A percentile compares a stretch with the other conserved stretches of the same genome.
phyloP scores from a whole-genome alignment of 1,140 invertebrate species.

The Oppia nitens region DNA sequence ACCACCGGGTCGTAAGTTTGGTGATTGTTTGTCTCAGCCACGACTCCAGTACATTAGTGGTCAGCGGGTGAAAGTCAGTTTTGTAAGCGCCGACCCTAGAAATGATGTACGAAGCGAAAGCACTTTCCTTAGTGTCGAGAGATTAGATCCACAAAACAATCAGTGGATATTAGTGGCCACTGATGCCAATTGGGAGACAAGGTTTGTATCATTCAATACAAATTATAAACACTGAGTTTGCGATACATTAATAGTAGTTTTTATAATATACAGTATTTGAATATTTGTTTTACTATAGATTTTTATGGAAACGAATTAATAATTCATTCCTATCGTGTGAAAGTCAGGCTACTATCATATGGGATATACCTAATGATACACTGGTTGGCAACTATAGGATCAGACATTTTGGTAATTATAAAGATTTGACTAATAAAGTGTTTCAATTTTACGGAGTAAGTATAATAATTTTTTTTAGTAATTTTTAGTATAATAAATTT shows the following conservation, averaged over 20 bases:
- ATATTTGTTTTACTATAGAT: conserved; percentile 22
- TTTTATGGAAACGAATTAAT: conserved; percentile 50
- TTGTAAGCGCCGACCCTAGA: conserved; percentile 54
- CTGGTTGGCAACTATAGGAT: conserved; percentile 55
- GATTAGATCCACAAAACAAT: conserved; percentile 25
- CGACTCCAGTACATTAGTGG: neutral
- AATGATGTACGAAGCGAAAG: conserved; percentile 58
- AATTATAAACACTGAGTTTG: neutral
- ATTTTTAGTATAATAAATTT: no score
- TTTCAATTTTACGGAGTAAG: no score
- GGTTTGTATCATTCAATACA: conserved; percentile 34
- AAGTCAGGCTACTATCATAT: conserved; percentile 51
- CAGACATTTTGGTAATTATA: conserved; percentile 28
- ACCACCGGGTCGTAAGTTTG: conserved; percentile 50
- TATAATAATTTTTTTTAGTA: no score
- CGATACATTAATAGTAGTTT: neutral
- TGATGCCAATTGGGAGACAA: conserved; percentile 70
- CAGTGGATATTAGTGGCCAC: conserved; percentile 57
- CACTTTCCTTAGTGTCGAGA: conserved; percentile 53
- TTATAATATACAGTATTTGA: no score
- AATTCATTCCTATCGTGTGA: conserved; percentile 53
- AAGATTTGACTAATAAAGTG: no score
- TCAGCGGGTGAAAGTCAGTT: conserved; percentile 20
- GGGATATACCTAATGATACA: conserved; percentile 48
- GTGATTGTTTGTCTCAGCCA: conserved; percentile 31